These are phyloP conservation scores for Apodemia duryi DNA, from an alignment of 2,888 invertebrate species.

Conservation along the genomic window DNA sequence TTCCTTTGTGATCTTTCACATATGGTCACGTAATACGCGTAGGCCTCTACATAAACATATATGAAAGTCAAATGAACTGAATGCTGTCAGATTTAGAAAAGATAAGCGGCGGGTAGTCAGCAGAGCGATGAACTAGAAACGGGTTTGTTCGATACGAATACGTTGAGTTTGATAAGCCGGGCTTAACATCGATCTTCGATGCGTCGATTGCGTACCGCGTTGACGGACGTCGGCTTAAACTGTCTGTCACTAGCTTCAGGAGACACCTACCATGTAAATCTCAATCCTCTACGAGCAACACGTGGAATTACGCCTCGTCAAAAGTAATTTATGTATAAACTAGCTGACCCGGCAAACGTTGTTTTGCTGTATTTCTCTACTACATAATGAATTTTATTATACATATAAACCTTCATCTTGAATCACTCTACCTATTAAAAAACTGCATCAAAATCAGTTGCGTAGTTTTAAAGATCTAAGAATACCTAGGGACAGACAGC, in stretches of 20 bases:
- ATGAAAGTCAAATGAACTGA: conserved; percentile 43
- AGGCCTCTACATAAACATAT: conserved; percentile 25
- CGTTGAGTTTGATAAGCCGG: conserved; percentile 71
- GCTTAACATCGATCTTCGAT: conserved; percentile 76
- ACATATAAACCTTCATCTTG: too few relatives aligned
- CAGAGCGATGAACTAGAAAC: conserved; percentile 52
- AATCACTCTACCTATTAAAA: too few relatives aligned
- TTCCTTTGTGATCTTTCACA: conserved; percentile 15
- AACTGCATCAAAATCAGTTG: too few relatives aligned
- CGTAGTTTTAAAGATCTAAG: too few relatives aligned
- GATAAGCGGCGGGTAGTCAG: conserved; percentile 51
- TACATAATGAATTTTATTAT: too few relatives aligned
- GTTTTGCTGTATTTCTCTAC: too few relatives aligned
- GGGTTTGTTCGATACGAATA: conserved; percentile 53
- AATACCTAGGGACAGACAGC: too few relatives aligned
- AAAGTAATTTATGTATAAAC: conserved; percentile 64
- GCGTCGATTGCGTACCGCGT: conserved; percentile 70
- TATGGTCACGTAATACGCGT: conserved; percentile 24
- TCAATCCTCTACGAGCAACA: conserved; percentile 72
- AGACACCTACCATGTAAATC: conserved; percentile 74
- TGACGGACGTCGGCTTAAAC: conserved; percentile 78
- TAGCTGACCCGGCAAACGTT: too few relatives aligned
- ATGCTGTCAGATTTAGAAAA: conserved; percentile 61
- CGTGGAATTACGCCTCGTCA: conserved; percentile 73
- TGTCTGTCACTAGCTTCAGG: conserved; percentile 67